Conservation (phyloP, 1,140 invertebrate genomes). For the Wiebesia pumilae region DNA sequence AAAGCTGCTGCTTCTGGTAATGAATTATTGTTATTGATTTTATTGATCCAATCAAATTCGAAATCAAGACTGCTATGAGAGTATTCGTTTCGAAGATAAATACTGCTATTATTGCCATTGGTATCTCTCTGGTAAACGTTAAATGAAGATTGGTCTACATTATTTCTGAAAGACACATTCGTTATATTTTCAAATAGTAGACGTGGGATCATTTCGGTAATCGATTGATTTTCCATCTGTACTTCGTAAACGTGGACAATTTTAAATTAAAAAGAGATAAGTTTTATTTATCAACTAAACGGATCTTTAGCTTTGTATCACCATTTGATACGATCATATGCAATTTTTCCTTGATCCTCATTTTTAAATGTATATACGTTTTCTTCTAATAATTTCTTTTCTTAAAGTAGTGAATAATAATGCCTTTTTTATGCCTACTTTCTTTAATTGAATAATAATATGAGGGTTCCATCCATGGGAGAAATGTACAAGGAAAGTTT, state of each 20-base stretch:
- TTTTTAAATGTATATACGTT: not conserved
- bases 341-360: not conserved
- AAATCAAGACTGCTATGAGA: slow-evolving; percentile 31
- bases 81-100: slow-evolving; percentile 23
- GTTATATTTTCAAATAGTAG: slow-evolving; percentile 58
- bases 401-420: too few species aligned
- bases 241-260: not conserved
- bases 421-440: not conserved
- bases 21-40: slow-evolving; percentile 38
- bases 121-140: slow-evolving; percentile 41
- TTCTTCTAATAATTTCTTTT: not conserved
- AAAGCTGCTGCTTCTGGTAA: slow-evolving; percentile 50
- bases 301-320: not conserved
- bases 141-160: slow-evolving; percentile 37
- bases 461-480: too few species aligned
- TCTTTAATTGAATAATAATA: not conserved
- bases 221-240: slow-evolving; percentile 51
- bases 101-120: slow-evolving; percentile 7
- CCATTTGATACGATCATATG: not conserved
- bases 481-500: not conserved
- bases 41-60: slow-evolving; percentile 61
- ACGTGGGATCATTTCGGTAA: slow-evolving; percentile 24
- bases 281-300: not conserved
- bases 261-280: not conserved
- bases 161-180: slow-evolving; percentile 41